Base-by-base conservation (phyloP, 2,113 vertebrate genomes). In the Spilogale gracilis region DNA sequence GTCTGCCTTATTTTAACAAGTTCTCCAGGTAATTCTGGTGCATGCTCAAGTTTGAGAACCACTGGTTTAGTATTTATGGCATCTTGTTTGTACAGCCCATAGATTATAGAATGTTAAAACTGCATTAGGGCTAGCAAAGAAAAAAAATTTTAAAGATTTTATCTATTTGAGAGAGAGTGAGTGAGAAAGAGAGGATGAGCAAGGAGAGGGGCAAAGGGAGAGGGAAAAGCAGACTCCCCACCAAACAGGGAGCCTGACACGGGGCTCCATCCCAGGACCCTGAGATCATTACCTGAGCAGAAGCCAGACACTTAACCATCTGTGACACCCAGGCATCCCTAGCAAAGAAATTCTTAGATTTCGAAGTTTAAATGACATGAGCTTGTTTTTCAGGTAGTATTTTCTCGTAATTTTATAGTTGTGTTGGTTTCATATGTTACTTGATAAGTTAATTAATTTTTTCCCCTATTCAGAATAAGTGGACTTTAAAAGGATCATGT, bases 301-400 rank as follows among this genome's bases (percentile, higher is more conserved):
- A 60, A 60, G 58, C 8, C 58, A 23, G 58, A 60, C 58, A 21
- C 20, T 58, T 58, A 60, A 60, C 21, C 3, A 0, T 23, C 58
- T 60, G 58, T 23, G 58, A 20, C 58, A 60, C 21, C 21, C 58
- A 60, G 58, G 58, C 20, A 23, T 60, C 58, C 58, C 56, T 73
- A 86, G 61, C 89, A 81, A 81, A 87, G 54, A 86, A 82, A 38
- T 74, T 86, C 20, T 86, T 84, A 86, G 74, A 91, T 91, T 85
- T 69, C 23, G 38, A 85, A 48, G 38, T 89, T 71, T 56, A 30
- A 79, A 58, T 89, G 43, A 76, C 18, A 80, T 56, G 58, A 88
- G 45, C 45, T 21, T 90, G 43, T 79, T 84, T 96, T n/a, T 69
- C 12, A 91, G 73, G 43, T 48, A 48, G 27, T 73, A 30, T 91